Conservation (phyloP, 2,888 invertebrate species). For the Cephonodes hylas region DNA sequence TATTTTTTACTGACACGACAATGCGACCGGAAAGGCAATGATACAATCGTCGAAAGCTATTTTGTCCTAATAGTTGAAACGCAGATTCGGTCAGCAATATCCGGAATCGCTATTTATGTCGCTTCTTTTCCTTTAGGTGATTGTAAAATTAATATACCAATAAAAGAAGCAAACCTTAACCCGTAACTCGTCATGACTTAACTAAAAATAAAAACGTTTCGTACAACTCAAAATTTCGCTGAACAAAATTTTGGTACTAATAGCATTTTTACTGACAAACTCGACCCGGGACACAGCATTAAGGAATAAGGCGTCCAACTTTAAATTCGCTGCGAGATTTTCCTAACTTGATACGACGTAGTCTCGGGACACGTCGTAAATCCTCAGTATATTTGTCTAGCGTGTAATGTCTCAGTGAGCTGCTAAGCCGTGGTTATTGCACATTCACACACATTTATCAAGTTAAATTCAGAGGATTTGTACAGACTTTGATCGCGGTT, state of each 20-base stretch:
- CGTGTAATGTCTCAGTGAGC: neutral
- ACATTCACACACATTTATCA: slow-evolving; percentile 10
- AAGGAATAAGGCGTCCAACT: slow-evolving; percentile 1
- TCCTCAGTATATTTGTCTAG: slow-evolving; percentile 8
- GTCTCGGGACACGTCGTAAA: slow-evolving; percentile 5
- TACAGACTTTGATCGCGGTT: neutral
- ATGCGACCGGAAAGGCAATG: no score
- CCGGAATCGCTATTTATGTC: no score
- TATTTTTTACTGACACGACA: neutral
- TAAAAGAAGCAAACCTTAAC: no score
- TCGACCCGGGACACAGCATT: neutral
- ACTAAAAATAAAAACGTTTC: no score
- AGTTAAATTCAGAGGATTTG: slow-evolving; percentile 10
- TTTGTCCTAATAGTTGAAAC: no score
- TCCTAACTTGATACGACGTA: slow-evolving; percentile 20
- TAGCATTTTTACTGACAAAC: neutral
- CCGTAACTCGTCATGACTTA: no score
- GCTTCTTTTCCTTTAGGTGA: no score
- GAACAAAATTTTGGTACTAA: neutral
- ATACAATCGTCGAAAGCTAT: no score
- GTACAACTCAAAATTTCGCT: no score
- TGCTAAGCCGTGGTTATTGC: slow-evolving; percentile 5
- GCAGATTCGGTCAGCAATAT: no score
- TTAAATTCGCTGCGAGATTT: slow-evolving; percentile 18
- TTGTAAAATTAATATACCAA: no score